Evolutionary conservation across 1,140 invertebrate genomes (phyloP).

Genomic region (Caenorhabditis inopinata): DNA sequence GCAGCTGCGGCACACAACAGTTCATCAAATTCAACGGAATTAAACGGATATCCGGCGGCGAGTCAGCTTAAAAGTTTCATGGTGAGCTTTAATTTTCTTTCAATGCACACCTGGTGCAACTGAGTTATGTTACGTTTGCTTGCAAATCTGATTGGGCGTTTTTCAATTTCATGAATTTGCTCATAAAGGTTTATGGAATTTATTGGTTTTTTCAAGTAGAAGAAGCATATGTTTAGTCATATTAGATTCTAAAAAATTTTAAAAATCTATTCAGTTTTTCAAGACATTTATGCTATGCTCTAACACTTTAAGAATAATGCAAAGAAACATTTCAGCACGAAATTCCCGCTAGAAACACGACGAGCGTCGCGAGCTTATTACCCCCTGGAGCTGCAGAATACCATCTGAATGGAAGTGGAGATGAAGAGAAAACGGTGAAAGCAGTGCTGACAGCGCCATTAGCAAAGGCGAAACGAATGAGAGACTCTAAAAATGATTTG

Average conservation of each 20-base stretch:
- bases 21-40: neutral
- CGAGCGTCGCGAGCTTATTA: neutral
- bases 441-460: neutral
- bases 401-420: conserved; percentile 18
- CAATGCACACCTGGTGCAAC: too few species aligned
- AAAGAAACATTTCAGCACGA: neutral
- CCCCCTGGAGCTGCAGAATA: neutral
- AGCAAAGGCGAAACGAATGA: neutral
- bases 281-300: too few species aligned
- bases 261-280: too few species aligned
- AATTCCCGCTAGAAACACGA: conserved; percentile 11
- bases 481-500: neutral
- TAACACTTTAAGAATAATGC: too few species aligned
- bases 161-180: too few species aligned
- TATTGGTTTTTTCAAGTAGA: too few species aligned
- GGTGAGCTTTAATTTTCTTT: neutral
- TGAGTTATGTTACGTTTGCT: too few species aligned
- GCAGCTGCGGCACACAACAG: neutral
- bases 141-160: too few species aligned
- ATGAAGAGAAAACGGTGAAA: conserved; percentile 19
- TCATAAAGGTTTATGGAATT: too few species aligned
- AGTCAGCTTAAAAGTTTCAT: neutral
- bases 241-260: too few species aligned
- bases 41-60: neutral
- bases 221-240: too few species aligned